Evolutionary conservation across 2,797 vertebrate species (phyloP).

Genomic region (Myripristis murdjan): DNA sequence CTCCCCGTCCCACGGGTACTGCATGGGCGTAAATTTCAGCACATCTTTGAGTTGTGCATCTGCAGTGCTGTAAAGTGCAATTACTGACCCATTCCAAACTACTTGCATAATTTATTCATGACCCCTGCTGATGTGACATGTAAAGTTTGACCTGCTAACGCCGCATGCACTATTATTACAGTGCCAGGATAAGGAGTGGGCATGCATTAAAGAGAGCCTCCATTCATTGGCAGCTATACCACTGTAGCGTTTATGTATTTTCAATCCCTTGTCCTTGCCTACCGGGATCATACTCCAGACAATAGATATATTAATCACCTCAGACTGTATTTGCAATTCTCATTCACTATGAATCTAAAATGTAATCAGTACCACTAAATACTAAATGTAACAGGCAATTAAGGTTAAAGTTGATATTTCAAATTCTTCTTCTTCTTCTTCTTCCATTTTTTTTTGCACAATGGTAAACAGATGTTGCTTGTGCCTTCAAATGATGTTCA

Average conservation of each 20-base stretch:
- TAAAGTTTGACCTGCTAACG: slow-evolving; percentile 68
- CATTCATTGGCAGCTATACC: slow-evolving; percentile 34
- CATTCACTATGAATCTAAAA: slow-evolving; percentile 68
- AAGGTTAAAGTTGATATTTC: slow-evolving; percentile 62
- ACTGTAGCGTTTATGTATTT: slow-evolving; percentile 54
- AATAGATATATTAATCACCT: slow-evolving; percentile 66
- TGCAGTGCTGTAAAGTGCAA: too few relatives aligned
- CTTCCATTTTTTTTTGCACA: slow-evolving; percentile 41
- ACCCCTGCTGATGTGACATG: slow-evolving; percentile 58
- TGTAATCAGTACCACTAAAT: slow-evolving; percentile 73
- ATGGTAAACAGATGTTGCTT: slow-evolving; percentile 68
- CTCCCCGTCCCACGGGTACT: slow-evolving; percentile 42
- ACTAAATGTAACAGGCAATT: slow-evolving; percentile 51
- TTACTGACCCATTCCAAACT: slow-evolving; percentile 67
- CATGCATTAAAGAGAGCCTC: slow-evolving; percentile 42
- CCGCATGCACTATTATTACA: slow-evolving; percentile 51
- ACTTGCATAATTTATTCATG: slow-evolving; percentile 82
- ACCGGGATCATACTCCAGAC: slow-evolving; percentile 31
- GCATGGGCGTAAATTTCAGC: slow-evolving; percentile 71
- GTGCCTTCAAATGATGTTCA: slow-evolving; percentile 29
- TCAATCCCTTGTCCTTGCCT: slow-evolving; percentile 40
- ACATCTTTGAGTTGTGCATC: slow-evolving; percentile 73
- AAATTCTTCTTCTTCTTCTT: too few relatives aligned
- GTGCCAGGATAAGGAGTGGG: slow-evolving; percentile 27
- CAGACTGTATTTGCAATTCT: slow-evolving; percentile 59